Percentiles rank a stretch among this genome's conserved stretches.
Evolutionary conservation across 2,113 vertebrate genomes (phyloP).

Genomic region (Amphilophus citrinellus): DNA sequence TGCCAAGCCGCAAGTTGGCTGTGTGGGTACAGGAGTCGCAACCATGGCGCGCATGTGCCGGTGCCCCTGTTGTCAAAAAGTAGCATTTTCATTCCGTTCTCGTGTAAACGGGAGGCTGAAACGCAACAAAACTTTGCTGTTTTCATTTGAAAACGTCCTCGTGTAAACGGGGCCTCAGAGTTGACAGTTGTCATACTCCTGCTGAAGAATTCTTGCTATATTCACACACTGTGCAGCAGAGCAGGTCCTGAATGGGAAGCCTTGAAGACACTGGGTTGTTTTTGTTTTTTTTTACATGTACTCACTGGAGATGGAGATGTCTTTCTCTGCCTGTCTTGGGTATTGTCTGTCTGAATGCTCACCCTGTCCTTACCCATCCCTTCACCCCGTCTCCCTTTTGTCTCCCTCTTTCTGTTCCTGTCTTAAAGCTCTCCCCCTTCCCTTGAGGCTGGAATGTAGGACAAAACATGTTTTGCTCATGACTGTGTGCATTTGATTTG

Average conservation of each 20-base stretch:
- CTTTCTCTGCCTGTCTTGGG: slow-evolving; percentile 25
- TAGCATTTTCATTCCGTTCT: too few species aligned
- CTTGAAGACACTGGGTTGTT: slow-evolving; percentile 39
- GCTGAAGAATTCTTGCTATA: slow-evolving; percentile 47
- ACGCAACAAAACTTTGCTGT: too few species aligned
- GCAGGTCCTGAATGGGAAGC: slow-evolving; percentile 50
- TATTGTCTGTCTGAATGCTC: slow-evolving; percentile 51
- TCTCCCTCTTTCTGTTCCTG: background rate
- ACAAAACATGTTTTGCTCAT: background rate
- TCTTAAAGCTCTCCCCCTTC: background rate
- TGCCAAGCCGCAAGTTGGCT: too few species aligned
- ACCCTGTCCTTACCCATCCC: slow-evolving; percentile 11
- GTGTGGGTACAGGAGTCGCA: too few species aligned
- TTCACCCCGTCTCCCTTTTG: background rate
- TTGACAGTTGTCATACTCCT: slow-evolving; percentile 21
- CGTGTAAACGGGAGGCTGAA: too few species aligned
- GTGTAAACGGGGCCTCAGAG: background rate
- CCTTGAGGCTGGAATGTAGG: background rate
- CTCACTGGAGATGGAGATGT: slow-evolving; percentile 52
- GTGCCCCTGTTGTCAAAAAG: too few species aligned
- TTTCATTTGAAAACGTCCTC: too few species aligned
- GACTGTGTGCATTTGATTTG: slow-evolving; percentile 1
- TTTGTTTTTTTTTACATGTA: slow-evolving; percentile 15
- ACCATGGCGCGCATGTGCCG: too few species aligned
- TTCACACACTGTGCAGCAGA: slow-evolving; percentile 45